Base-by-base conservation (phyloP, 2,888 invertebrate genomes). In the Notodonta dromedarius region DNA sequence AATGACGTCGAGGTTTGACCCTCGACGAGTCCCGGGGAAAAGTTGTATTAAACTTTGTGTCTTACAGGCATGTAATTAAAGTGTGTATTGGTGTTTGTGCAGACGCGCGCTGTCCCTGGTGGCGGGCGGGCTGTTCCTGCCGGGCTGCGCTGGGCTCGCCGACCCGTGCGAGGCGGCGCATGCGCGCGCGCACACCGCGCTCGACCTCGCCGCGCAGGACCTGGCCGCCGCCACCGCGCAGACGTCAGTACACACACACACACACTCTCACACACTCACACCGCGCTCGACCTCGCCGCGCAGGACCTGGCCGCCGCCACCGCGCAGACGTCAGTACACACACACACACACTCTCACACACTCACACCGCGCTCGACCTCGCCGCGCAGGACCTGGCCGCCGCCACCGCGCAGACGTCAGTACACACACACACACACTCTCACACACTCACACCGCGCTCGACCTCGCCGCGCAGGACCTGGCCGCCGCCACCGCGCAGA, bases 101-200 rank as follows among this genome's bases (percentile, higher is more conserved):
- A 94, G 95, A 61, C 95, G 99, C 60, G 97, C 98, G 4, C 95
- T 99, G 67, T 98, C 99, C 70, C 94, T 99, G 55, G 93, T 99
- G 59, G 96, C 99, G 1, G 97, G 98, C 14, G 99, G 99, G 0
- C 94, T 99, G 68, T 99, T 99, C 91, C 94, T 99, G 60, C 99
- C 99, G 4, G 99, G 99, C 54, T 98, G 97, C 59, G 97, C 97
- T 50, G 97, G 97, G 63, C 97, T 98, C 69, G 96, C 97, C 0
- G 99, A 99, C 93, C 99, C 99, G 0, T 99, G 98, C 87, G 99
- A 99, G 89, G 96, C 96, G 55, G 97, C 97, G 5, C 97, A 97
- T 75, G 95, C 97, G 65, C 95, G 98, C 6, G 97, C 98, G 3
- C 98, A 99, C 88, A 98, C 98, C 5, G 96, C 97, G 3, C 96